phyloP scores from a whole-genome alignment of 1,140 invertebrate species.

The Drosophila athabasca region DNA sequence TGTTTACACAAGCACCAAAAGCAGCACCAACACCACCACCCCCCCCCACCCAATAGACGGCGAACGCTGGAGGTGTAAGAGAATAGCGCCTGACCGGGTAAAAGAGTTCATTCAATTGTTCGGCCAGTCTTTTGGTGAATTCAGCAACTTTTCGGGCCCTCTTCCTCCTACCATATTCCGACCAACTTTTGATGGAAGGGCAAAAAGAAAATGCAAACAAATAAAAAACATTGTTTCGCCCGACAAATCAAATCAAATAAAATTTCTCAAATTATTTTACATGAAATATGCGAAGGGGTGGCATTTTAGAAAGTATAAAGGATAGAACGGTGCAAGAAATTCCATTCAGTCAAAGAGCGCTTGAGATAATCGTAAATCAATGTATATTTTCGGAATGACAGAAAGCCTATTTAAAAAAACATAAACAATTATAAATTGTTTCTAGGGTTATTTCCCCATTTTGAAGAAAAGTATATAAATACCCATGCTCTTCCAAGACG shows the following conservation, averaged over 20 bases:
- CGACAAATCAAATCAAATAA: slow-evolving; percentile 50
- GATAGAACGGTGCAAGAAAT: no score
- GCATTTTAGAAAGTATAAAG: background rate
- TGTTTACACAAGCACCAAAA: slow-evolving; percentile 2
- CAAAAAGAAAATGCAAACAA: slow-evolving; percentile 33
- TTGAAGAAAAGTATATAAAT: no score
- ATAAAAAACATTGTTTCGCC: slow-evolving; percentile 4
- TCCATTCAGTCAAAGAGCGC: no score
- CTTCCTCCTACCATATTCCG: background rate
- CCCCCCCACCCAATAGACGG: no score
- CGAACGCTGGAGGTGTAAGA: slow-evolving; percentile 29
- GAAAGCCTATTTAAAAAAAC: no score
- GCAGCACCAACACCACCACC: background rate
- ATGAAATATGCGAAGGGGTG: slow-evolving; percentile 37
- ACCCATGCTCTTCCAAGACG: no score
- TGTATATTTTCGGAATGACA: no score
- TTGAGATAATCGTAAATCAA: background rate
- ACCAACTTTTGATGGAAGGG: slow-evolving; percentile 58
- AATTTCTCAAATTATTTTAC: slow-evolving; percentile 57
- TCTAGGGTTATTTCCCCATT: no score
- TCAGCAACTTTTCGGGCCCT: slow-evolving; percentile 11
- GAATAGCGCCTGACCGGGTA: slow-evolving; percentile 5
- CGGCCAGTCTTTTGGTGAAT: slow-evolving; percentile 3
- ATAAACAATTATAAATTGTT: no score
- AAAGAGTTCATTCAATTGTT: slow-evolving; percentile 24